These are phyloP conservation scores for Clavelina lepadiformis DNA, from an alignment of 23 tunicate species.

Conservation along the genomic window DNA sequence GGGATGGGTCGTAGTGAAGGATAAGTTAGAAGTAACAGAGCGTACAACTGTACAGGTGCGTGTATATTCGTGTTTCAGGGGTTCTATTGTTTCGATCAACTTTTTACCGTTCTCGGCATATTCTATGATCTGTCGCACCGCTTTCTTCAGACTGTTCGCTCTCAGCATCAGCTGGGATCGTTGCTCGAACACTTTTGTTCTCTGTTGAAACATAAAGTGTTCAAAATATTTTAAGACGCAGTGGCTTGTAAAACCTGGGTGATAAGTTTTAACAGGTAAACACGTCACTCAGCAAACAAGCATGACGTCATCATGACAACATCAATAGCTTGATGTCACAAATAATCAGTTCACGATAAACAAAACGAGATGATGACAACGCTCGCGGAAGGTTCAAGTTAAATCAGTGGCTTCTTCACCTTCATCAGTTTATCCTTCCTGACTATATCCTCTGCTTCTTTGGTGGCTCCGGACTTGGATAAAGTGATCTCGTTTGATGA, in stretches of 20 bases:
- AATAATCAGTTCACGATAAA: no score
- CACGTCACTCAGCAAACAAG: neutral
- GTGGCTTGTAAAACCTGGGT: neutral
- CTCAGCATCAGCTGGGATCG: conserved; percentile 81
- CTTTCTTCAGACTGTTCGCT: conserved; percentile 95
- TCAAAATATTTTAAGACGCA: neutral
- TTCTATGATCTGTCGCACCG: conserved; percentile 87
- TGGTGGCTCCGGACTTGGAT: neutral
- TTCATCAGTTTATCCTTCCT: no score
- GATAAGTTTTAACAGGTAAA: neutral
- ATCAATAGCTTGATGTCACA: no score
- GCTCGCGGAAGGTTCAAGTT: neutral
- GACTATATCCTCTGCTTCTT: neutral
- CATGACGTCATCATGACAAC: no score
- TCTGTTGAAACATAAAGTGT: conserved; percentile 4
- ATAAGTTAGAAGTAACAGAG: no score
- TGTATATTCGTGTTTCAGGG: no score
- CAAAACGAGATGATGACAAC: neutral
- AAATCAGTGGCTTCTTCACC: no score
- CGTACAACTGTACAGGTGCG: no score
- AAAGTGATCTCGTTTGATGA: neutral
- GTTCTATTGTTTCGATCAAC: no score
- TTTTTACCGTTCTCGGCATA: conserved; percentile 79
- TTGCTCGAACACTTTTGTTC: conserved; percentile 23
- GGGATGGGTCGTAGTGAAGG: no score